Evolutionary conservation across 1,140 invertebrate genomes (phyloP).

Genomic region (Achroia grisella): DNA sequence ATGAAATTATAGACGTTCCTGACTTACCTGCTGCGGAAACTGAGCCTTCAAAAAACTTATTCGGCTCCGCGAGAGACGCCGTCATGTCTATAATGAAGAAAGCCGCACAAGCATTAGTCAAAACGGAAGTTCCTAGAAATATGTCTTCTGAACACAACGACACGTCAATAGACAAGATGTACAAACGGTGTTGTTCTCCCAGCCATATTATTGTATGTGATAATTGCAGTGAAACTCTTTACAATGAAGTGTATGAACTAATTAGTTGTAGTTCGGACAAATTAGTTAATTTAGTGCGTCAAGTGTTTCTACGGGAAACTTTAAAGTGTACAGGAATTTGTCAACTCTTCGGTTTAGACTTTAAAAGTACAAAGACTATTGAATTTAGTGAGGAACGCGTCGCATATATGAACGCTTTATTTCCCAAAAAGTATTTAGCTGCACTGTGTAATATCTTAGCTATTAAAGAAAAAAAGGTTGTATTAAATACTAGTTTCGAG

Average conservation of each 20-base stretch:
- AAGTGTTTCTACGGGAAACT: slow-evolving; percentile 72
- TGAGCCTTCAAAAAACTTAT: slow-evolving; percentile 79
- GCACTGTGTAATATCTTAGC: slow-evolving; percentile 85
- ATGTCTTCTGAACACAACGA: slow-evolving; percentile 62
- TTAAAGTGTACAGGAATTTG: slow-evolving; percentile 75
- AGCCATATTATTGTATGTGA: slow-evolving; percentile 81
- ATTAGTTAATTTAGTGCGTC: slow-evolving; percentile 73
- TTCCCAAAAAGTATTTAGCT: slow-evolving; percentile 79
- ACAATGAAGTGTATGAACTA: slow-evolving; percentile 78
- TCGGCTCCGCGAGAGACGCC: slow-evolving; percentile 88
- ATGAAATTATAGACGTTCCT: slow-evolving; percentile 74
- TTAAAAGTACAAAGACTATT: slow-evolving; percentile 71
- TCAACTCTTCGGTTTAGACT: slow-evolving; percentile 75
- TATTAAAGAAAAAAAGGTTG: slow-evolving; percentile 78
- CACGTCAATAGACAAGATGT: slow-evolving; percentile 58
- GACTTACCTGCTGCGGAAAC: slow-evolving; percentile 53
- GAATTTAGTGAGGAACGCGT: slow-evolving; percentile 59
- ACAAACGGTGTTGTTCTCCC: slow-evolving; percentile 76
- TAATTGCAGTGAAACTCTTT: slow-evolving; percentile 80
- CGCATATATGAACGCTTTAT: slow-evolving; percentile 75
- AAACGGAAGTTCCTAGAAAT: slow-evolving; percentile 77
- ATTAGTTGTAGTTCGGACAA: slow-evolving; percentile 77
- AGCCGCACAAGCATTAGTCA: slow-evolving; percentile 86
- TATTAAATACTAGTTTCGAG: slow-evolving; percentile 76
- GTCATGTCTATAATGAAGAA: slow-evolving; percentile 92